Percentiles rank a stretch among this genome's conserved stretches.
These are phyloP conservation scores for Odontesthes bonariensis DNA, from an alignment of 2,113 vertebrate species.

Conservation along the genomic window DNA sequence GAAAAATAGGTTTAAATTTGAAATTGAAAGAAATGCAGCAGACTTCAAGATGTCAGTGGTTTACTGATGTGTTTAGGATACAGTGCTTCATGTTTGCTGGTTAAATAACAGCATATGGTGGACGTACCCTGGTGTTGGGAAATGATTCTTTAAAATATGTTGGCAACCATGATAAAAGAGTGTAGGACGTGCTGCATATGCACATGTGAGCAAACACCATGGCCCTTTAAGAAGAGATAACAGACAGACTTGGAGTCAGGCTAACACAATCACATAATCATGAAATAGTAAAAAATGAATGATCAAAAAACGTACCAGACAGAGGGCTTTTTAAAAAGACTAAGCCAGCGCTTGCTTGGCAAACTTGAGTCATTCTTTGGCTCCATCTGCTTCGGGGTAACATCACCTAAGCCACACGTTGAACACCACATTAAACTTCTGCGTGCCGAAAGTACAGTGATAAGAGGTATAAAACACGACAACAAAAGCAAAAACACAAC, in stretches of 20 bases:
- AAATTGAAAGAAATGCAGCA: no score
- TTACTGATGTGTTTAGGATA: not conserved
- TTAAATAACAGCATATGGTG: not conserved
- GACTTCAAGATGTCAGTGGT: not conserved
- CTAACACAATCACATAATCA: no score
- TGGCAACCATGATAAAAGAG: slow-evolving; percentile 92
- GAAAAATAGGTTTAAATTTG: not conserved
- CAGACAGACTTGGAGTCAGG: not conserved
- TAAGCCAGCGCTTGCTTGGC: slow-evolving; percentile 80
- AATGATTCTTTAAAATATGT: slow-evolving; percentile 92
- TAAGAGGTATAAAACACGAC: not conserved
- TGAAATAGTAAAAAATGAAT: not conserved
- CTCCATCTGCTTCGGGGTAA: slow-evolving; percentile 58
- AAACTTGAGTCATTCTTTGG: slow-evolving; percentile 55
- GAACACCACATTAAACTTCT: not conserved
- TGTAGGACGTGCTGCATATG: slow-evolving; percentile 82
- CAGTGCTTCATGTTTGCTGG: not conserved
- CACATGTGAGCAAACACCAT: slow-evolving; percentile 89
- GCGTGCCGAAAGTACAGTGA: not conserved
- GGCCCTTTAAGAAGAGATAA: slow-evolving; percentile 79
- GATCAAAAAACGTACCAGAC: slow-evolving; percentile 83
- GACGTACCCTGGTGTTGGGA: slow-evolving; percentile 85
- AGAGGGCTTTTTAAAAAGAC: slow-evolving; percentile 82
- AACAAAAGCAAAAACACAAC: not conserved
- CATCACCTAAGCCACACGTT: slow-evolving; percentile 74